Percentiles rank a stretch among this genome's conserved stretches.
These are phyloP conservation scores for Chloebia gouldiae DNA, from an alignment of 2,113 vertebrate species.

Conservation along the genomic window DNA sequence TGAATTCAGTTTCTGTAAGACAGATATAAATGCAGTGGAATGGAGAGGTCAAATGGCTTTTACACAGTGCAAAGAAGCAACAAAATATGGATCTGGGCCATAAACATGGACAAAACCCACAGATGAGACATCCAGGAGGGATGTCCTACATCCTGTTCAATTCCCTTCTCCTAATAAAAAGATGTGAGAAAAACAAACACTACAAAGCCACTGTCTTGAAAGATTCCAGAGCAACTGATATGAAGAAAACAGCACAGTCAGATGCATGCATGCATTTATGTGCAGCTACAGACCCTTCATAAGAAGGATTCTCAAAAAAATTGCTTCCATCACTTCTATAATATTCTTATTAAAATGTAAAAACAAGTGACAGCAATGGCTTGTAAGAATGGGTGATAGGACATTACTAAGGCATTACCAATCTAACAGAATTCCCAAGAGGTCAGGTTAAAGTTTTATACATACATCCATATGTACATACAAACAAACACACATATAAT, in stretches of 20 bases:
- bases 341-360: not conserved
- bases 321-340: not conserved
- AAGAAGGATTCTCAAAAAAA: not conserved
- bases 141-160: not conserved
- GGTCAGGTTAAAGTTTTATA: not conserved
- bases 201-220: not conserved
- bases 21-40: not conserved
- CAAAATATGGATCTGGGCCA: not conserved
- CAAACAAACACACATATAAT: not conserved
- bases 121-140: not conserved
- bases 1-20: not conserved
- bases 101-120: not conserved
- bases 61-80: not conserved
- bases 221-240: not conserved
- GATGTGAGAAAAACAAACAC: not conserved
- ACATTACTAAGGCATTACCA: not conserved
- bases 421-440: not conserved
- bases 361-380: rapidly evolving
- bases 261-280: not conserved
- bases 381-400: not conserved
- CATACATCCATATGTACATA: rapidly evolving
- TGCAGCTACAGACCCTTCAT: not conserved
- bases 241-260: not conserved
- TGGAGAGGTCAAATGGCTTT: not conserved
- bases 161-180: not conserved